Base-by-base conservation (phyloP, 2,888 invertebrate species). In the Platycheirus rosarum region DNA sequence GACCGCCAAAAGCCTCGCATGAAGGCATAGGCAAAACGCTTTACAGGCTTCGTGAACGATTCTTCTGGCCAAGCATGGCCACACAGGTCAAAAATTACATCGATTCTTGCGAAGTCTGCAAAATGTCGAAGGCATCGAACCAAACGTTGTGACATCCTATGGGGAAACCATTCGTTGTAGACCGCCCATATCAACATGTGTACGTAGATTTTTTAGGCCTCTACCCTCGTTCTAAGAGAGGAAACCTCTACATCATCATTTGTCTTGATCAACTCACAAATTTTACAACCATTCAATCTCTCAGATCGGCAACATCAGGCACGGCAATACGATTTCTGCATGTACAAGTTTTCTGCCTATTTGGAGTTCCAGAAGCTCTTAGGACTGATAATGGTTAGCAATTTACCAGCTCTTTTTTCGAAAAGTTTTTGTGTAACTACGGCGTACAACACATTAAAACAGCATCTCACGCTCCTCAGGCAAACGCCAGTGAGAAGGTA, bases 301-400 rank as follows among this genome's bases (percentile, higher is more conserved):
- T 66, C 9, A 29, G 29, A 42, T 14, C 0, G 11, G 51, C 42
- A 2, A 40, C 11, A 3, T 5, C 48, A 1, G 48, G 23, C 0
- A 7, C 48, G 4, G 48, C 48, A 6, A 23, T 23, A 1, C 4
- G 3, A 0, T 63, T 48, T 23, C 13, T 48, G 1, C 46, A 37
- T 0, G 63, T 48, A 4, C 48, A 63, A 6, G 6, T 70, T 2
- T 70, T 70, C 6, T 20, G 9, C 1, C 11, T 60, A 0, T 70
- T 40, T 40, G 49, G 51, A 0, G 71, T 71, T 6, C 71, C 71
- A 0, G 71, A 71, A 11, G 9, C 46, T 0, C 46, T 62, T 14
- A n/a, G 62, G 16, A 42, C 71, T 2, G 71, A 71, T 23, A 71
- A 71, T 20, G 71, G 62, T 5, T 62, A 46, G 5, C 62, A 71